phyloP scores from a whole-genome alignment of 30 jellyfish, hydroid and myxozoan genomes.

The Nemopilema nomurai region DNA sequence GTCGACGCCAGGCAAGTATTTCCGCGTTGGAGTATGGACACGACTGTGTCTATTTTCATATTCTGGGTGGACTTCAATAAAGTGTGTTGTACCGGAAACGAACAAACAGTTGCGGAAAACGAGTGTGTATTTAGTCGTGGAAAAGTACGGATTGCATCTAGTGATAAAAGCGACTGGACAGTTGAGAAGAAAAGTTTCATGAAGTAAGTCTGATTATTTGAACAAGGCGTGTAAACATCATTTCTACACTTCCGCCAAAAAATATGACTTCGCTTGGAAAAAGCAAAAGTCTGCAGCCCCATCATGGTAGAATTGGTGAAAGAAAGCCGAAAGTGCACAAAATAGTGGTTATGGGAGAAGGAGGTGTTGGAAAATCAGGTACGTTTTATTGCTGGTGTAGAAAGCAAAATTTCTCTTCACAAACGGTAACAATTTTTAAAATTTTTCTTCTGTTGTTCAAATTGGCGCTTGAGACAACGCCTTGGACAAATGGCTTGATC shows the following conservation, averaged over 20 bases:
- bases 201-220: background rate
- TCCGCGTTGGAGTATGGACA: background rate
- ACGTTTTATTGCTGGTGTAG: background rate
- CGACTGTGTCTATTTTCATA: too few relatives aligned
- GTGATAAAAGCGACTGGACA: background rate
- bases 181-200: background rate
- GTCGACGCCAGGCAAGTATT: constrained; percentile 8
- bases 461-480: too few relatives aligned
- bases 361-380: constrained; percentile 94
- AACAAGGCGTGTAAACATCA: background rate
- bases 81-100: background rate
- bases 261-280: background rate
- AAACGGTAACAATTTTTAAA: too few relatives aligned
- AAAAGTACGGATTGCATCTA: background rate
- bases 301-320: constrained; percentile 11
- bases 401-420: too few relatives aligned
- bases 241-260: constrained; percentile 22
- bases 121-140: background rate
- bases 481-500: too few relatives aligned
- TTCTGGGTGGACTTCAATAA: background rate
- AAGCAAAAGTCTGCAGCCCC: constrained; percentile 4
- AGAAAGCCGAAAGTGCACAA: constrained; percentile 67
- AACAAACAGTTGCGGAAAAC: background rate
- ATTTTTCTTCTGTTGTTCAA: too few relatives aligned
- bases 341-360: constrained; percentile 84